Base-by-base conservation (phyloP, 1,140 invertebrate genomes). In the Oncopodura yosiiana region DNA sequence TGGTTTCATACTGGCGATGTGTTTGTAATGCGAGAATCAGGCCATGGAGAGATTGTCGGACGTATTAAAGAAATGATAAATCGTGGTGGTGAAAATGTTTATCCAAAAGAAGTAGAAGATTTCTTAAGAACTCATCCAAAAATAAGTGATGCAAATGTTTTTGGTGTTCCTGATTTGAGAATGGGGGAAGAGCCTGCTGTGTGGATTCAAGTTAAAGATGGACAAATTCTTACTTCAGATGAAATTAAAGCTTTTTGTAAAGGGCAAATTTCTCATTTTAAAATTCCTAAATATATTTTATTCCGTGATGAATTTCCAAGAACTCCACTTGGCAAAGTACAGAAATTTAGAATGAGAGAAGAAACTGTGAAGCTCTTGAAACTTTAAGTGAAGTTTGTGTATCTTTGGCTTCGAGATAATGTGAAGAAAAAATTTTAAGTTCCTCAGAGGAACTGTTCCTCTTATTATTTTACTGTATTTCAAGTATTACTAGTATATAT, bases 1-100 rank as follows among this genome's bases (percentile, higher is more conserved):
- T 97, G 94, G 94, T 75, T 94, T 8, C 80, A 79, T 65, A 94
- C 90, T 16, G 94, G 92, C 24, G 80, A 82, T 67, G 65, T 79
- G n/a, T 77, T 68, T 1, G 61, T 72, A 0, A 74, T 83, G 68
- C 69, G 76, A 53, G 70, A 73, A 44, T 68, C 77, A 29, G 80
- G 80, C 0, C 78, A 75, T 55, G 68, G 75, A 11, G 63, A 67
- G 30, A 75, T 82, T 49, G 73, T 78, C 36, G 80, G 80, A 11
- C 64, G 81, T 6, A 73, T 73, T 3, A 82, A 80, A 58, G 81
- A 83, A 53, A 72, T 81, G 75, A 74, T 82, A 30, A 81, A 82
- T 44, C 67, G 81, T 39, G 80, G 81, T 30, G 81, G 81, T 34
- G 81, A 82, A 64, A 83, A 83, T 65, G 71, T 83, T 45, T 77